Percentiles rank a stretch among this genome's conserved stretches.
Evolutionary conservation across 2,797 vertebrate genomes (phyloP).

Genomic region (Cuniculus paca): DNA sequence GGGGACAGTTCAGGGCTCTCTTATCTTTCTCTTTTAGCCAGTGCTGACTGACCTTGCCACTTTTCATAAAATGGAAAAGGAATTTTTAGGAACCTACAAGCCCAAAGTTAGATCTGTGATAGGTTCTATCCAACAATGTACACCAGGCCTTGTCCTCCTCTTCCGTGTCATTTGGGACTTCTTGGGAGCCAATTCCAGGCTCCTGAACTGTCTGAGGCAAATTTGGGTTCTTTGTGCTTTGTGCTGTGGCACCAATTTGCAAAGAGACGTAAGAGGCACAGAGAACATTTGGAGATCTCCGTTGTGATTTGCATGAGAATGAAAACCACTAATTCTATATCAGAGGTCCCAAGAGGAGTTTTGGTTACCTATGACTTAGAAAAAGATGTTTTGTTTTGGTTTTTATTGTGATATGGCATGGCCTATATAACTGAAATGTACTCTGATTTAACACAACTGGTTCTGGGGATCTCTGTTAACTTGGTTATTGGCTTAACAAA

Average conservation of each 20-base stretch:
- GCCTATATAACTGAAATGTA: background rate
- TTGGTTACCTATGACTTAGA: background rate
- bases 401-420: background rate
- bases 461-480: background rate
- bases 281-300: background rate
- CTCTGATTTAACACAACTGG: background rate
- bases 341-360: background rate
- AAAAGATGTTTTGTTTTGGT: background rate
- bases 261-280: background rate
- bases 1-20: background rate
- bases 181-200: background rate
- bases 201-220: background rate
- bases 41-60: background rate
- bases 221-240: background rate
- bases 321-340: background rate
- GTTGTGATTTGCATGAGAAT: background rate
- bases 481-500: background rate
- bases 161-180: background rate
- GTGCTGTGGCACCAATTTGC: background rate
- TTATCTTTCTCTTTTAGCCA: background rate
- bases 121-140: background rate
- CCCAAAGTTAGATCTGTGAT: background rate
- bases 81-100: background rate
- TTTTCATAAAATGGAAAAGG: background rate
- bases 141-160: background rate